These are phyloP conservation scores for Apeltes quadracus DNA, from an alignment of 2,113 vertebrate species.

Conservation along the genomic window DNA sequence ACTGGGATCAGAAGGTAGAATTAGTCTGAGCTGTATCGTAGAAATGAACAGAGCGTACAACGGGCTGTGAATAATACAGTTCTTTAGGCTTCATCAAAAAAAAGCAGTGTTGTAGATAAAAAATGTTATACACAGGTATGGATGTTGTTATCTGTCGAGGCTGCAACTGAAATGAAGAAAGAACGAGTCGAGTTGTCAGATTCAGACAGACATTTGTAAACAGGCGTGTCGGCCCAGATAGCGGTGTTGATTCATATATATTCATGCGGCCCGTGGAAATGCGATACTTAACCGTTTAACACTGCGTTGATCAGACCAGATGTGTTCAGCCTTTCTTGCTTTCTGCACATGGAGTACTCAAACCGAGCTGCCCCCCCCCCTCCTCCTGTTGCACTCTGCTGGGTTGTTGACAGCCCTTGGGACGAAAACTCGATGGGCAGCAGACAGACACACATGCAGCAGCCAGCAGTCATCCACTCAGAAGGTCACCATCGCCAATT, in stretches of 20 bases:
- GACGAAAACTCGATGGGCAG: constrained; percentile 51
- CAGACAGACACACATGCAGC: constrained; percentile 33
- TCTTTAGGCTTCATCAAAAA: constrained; percentile 11
- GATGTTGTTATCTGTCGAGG: not conserved
- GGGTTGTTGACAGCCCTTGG: constrained; percentile 53
- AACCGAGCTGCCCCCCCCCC: constrained; percentile 58
- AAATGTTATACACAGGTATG: not conserved
- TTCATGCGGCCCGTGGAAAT: too few relatives aligned
- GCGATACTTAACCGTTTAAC: too few relatives aligned
- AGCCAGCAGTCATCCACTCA: constrained; percentile 33
- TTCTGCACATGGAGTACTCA: constrained; percentile 50
- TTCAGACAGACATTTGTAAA: constrained; percentile 13
- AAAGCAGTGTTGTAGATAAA: not conserved
- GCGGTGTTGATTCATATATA: constrained; percentile 5
- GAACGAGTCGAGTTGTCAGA: not conserved
- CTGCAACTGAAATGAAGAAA: constrained; percentile 13
- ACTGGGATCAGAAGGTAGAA: too few relatives aligned
- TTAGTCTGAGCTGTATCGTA: too few relatives aligned
- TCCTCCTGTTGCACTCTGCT: constrained; percentile 16
- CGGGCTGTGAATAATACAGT: too few relatives aligned
- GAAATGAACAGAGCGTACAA: too few relatives aligned
- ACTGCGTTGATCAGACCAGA: not conserved
- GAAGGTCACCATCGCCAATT: constrained; percentile 42
- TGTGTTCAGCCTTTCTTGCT: constrained; percentile 21
- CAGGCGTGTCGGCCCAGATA: not conserved